Conservation (phyloP, 1,140 invertebrate genomes). For the Atopsyche davidsoni region DNA sequence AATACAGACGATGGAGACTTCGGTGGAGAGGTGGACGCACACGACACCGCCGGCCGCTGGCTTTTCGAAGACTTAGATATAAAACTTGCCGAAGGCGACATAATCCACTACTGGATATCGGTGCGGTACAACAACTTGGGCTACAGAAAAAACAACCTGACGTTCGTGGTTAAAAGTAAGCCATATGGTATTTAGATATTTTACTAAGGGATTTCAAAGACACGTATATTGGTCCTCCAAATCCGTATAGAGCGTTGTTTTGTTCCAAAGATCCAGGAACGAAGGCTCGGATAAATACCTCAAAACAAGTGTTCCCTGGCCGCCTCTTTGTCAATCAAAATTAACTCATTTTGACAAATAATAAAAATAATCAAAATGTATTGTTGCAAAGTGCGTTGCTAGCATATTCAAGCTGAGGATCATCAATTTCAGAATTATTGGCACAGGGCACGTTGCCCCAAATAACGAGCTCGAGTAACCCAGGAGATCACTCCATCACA, state of each 20-base stretch:
- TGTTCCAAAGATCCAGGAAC: too few relatives aligned
- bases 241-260: too few relatives aligned
- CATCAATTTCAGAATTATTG: not conserved
- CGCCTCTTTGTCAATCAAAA: too few relatives aligned
- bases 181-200: too few relatives aligned
- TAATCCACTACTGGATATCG: constrained; percentile 35
- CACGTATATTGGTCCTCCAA: too few relatives aligned
- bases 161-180: constrained; percentile 32
- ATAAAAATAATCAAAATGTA: too few relatives aligned
- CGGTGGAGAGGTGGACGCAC: constrained; percentile 26
- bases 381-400: too few relatives aligned
- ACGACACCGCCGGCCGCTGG: constrained; percentile 31
- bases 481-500: constrained; percentile 15
- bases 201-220: too few relatives aligned
- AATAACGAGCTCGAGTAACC: not conserved
- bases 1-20: constrained; percentile 31
- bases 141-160: constrained; percentile 30
- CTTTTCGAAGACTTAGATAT: constrained; percentile 28
- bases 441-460: not conserved
- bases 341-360: too few relatives aligned
- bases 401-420: too few relatives aligned
- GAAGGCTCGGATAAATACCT: too few relatives aligned
- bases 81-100: constrained; percentile 30
- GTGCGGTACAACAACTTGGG: constrained; percentile 33
- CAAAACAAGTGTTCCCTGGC: too few relatives aligned